Evolutionary conservation across 2,113 vertebrate genomes (phyloP).

Genomic region (Gnathonemus echidnorhynchus): DNA sequence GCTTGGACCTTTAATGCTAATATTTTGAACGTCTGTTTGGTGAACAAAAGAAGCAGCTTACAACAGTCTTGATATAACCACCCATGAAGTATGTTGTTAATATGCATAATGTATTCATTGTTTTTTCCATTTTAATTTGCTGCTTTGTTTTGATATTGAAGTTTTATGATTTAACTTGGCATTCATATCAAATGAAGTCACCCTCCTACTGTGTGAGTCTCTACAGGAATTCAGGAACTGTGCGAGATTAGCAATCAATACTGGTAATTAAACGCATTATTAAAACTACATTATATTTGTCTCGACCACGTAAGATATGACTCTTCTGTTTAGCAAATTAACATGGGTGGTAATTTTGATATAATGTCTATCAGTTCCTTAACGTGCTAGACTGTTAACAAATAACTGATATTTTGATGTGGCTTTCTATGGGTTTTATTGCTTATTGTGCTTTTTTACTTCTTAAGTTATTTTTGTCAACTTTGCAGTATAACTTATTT

Average conservation of each 20-base stretch:
- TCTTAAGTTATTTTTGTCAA: not conserved
- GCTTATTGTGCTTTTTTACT: not conserved
- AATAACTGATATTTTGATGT: not conserved
- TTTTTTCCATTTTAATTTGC: conserved; percentile 16
- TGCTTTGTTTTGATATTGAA: conserved; percentile 11
- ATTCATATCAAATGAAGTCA: conserved; percentile 19
- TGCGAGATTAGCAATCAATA: conserved; percentile 24
- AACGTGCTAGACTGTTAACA: not conserved
- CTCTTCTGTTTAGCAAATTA: not conserved
- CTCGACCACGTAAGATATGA: conserved; percentile 2
- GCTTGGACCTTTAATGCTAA: not conserved
- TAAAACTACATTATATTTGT: conserved; percentile 14
- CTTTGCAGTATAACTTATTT: not conserved
- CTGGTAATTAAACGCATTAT: conserved; percentile 17
- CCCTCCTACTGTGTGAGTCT: conserved; percentile 19
- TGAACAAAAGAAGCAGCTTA: not conserved
- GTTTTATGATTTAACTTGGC: conserved; percentile 18
- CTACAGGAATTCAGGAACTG: conserved; percentile 20
- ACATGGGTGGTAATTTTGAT: conserved; percentile 9
- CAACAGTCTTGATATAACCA: not conserved
- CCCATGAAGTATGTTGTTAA: not conserved
- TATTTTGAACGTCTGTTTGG: not conserved
- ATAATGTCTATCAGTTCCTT: not conserved
- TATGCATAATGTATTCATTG: conserved; percentile 23
- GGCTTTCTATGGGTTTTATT: not conserved